Conservation (phyloP, 2,113 vertebrate species). For the Lepidothrix coronata region DNA sequence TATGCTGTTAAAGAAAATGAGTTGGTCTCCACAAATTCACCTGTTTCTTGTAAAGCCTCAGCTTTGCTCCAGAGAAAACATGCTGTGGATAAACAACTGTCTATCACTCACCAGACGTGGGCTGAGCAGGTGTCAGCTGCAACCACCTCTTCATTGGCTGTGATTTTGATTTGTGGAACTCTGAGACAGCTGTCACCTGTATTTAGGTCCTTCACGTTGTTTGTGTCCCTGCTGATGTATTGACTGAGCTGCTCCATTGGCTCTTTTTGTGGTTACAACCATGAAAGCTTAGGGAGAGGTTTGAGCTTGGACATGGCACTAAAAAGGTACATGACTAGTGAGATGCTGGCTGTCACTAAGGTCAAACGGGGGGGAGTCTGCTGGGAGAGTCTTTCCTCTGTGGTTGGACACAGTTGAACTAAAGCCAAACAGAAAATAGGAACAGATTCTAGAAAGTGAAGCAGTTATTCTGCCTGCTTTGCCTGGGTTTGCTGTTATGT, state of each 20-base stretch:
- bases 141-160: background rate
- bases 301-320: background rate
- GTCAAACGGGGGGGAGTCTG: background rate
- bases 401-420: background rate
- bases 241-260: background rate
- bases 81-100: background rate
- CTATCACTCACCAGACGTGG: background rate
- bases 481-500: background rate
- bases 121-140: background rate
- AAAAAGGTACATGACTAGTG: rapidly evolving
- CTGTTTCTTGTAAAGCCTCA: background rate
- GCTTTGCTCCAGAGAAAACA: background rate
- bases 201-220: background rate
- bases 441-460: background rate
- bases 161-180: background rate
- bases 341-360: background rate
- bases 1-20: background rate
- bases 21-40: background rate
- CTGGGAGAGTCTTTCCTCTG: background rate
- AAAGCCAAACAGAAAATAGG: background rate
- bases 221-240: background rate
- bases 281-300: background rate
- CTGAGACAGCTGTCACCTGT: background rate
- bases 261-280: background rate
- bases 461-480: background rate